phyloP scores from a whole-genome alignment of 2,113 vertebrate genomes.

The Nothobranchius furzeri region DNA sequence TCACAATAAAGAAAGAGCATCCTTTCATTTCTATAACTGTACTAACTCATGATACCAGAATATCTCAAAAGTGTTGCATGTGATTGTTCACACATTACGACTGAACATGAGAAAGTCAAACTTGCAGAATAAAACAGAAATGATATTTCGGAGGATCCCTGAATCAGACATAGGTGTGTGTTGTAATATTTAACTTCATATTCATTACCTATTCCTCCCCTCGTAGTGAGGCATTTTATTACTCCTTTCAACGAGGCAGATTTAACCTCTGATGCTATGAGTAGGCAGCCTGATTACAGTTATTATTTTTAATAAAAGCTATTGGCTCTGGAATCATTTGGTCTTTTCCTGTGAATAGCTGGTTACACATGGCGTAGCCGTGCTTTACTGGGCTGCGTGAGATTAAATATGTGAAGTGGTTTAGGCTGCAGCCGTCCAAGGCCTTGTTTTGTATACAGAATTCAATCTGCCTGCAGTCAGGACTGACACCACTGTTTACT shows the following conservation, averaged over 20 bases:
- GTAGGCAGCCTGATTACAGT: constrained; percentile 73
- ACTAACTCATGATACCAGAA: too few species aligned
- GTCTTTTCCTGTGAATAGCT: constrained; percentile 56
- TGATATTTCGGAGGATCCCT: not conserved
- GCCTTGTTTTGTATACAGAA: constrained; percentile 44
- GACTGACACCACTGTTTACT: constrained; percentile 66
- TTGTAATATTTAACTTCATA: constrained; percentile 2
- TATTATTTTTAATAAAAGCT: constrained; percentile 79
- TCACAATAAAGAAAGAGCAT: too few species aligned
- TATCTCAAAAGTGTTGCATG: not conserved
- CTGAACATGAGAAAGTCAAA: too few species aligned
- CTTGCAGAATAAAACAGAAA: not conserved
- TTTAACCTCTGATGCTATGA: constrained; percentile 59
- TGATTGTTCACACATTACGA: not conserved
- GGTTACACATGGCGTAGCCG: constrained; percentile 43
- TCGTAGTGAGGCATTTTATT: constrained; percentile 64
- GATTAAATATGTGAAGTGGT: constrained; percentile 55
- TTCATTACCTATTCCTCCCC: constrained; percentile 64
- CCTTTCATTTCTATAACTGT: too few species aligned
- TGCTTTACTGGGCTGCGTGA: constrained; percentile 36
- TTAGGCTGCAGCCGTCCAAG: constrained; percentile 31
- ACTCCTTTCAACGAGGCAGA: constrained; percentile 58
- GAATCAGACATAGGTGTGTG: not conserved
- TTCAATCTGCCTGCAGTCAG: constrained; percentile 67
- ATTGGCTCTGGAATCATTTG: constrained; percentile 68